Base-by-base conservation (phyloP, 1,140 invertebrate genomes). In the Campoletis sonorensis region DNA sequence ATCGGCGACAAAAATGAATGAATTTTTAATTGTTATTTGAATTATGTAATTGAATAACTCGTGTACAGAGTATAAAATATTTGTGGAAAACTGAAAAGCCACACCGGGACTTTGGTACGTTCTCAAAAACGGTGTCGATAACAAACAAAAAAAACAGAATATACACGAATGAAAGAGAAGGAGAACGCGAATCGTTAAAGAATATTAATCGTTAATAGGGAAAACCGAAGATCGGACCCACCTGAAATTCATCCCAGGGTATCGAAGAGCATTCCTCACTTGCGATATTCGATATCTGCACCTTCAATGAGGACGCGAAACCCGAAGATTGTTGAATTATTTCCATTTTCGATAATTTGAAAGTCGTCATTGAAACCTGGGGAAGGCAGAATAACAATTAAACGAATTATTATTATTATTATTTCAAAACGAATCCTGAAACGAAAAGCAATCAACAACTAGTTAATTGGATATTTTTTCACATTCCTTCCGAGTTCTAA, bases 181-280 rank as follows among this genome's bases (percentile, higher is more conserved):
- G 40, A 45, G 2, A 45, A 45, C 40, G 40, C 40, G 40, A 45
- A 45, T 45, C 40, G 40, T 76, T 68, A 27, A 84, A 78, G 30
- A 26, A 82, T 72, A 51, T 80, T 37, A 21, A 61, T 40, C 37
- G 16, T 13, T 45, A 45, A 45, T 11, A 45, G 40, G 5, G 40
- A 45, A 45, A 45, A 45, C 1, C 40, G 40, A 10, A 54, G n/a
- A 54, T 21, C 40, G 0, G 26, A 72, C 18, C 92, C 91, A 97
- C 97, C 95, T 98, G 97, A 93, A 99, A 97, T 92, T 98, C 97
- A 88, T 98, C 97, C 95, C 97, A 98, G 4, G 96, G 95, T 88
- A 98, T 98, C 68, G 96, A 95, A 10, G 95, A 94, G 89, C 96
- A 97, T 89, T 98, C 97, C 84, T 97, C 95, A 72, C 94, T 94